Conservation (phyloP, 2,797 vertebrate genomes). For the Myiotriccus ornatus region DNA sequence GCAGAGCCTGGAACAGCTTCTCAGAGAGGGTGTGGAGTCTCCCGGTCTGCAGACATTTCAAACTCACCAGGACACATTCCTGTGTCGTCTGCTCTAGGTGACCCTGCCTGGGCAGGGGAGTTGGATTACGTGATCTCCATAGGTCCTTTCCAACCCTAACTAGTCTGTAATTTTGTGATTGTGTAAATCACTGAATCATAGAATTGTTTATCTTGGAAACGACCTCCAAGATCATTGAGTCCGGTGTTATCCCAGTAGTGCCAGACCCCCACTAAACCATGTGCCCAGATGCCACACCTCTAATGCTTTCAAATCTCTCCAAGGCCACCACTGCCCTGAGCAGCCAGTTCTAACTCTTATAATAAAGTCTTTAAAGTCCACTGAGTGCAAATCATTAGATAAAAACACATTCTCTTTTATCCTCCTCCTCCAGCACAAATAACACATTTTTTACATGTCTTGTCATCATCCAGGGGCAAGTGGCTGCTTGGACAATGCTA, state of each 20-base stretch:
- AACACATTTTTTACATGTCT: not conserved
- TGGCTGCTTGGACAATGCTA: not conserved
- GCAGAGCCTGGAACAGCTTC: not conserved
- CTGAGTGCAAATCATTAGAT: not conserved
- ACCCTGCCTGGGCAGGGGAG: not conserved
- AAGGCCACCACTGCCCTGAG: not conserved
- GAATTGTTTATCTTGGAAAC: not conserved
- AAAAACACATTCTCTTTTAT: not conserved
- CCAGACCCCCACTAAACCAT: not conserved
- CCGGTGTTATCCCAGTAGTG: not conserved
- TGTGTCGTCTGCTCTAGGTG: not conserved
- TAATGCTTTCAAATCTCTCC: not conserved
- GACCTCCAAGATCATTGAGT: accelerated
- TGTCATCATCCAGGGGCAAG: not conserved
- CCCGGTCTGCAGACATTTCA: accelerated
- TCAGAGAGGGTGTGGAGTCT: not conserved
- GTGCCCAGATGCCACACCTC: too few relatives aligned
- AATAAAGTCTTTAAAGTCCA: not conserved
- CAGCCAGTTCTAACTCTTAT: not conserved
- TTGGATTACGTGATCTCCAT: not conserved
- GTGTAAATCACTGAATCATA: not conserved
- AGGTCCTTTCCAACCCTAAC: accelerated
- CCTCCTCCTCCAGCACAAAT: not conserved
- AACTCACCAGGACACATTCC: not conserved
- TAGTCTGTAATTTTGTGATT: not conserved